Conservation (phyloP, 2,888 invertebrate genomes). For the Polylopha cassiicola region DNA sequence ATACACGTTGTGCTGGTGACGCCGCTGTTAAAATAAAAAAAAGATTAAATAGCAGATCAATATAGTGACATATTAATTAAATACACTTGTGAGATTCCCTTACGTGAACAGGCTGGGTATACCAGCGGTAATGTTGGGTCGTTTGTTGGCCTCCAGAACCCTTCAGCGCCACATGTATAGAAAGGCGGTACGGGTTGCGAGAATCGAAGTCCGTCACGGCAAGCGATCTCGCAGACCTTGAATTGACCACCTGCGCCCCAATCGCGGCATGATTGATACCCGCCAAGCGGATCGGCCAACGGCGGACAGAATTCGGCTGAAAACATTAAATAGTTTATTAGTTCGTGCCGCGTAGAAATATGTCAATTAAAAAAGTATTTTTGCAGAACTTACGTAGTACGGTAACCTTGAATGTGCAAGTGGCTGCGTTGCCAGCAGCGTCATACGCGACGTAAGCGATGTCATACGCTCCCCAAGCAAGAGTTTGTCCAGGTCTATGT, state of each 20-base stretch:
- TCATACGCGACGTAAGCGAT: conserved; percentile 96
- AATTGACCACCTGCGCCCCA: conserved; percentile 98
- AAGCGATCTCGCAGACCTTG: conserved; percentile 95
- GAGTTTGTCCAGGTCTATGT: conserved; percentile 90
- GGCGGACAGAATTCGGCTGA: conserved; percentile 94
- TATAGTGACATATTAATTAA: not conserved
- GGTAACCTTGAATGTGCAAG: conserved; percentile 94
- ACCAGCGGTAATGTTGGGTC: conserved; percentile 87
- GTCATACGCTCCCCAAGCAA: conserved; percentile 94
- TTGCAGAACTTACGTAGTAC: conserved; percentile 83
- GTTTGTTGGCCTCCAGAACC: conserved; percentile 95
- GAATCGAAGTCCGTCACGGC: conserved; percentile 91
- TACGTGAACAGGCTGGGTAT: conserved; percentile 95
- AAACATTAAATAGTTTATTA: conserved; percentile 30
- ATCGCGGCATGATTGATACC: conserved; percentile 93
- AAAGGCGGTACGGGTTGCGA: conserved; percentile 96
- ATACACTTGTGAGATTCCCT: conserved; percentile 35
- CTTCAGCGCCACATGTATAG: conserved; percentile 98
- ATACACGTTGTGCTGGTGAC: conserved; percentile 94
- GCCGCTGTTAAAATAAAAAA: conserved; percentile 76
- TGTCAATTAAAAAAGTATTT: not conserved
- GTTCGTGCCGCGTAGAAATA: not conserved
- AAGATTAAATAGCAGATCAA: conserved; percentile 9
- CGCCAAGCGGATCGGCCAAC: conserved; percentile 92
- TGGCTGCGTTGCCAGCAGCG: conserved; percentile 93